Evolutionary conservation across 2,888 invertebrate species (phyloP).

Genomic region (Lampropteryx suffumata): DNA sequence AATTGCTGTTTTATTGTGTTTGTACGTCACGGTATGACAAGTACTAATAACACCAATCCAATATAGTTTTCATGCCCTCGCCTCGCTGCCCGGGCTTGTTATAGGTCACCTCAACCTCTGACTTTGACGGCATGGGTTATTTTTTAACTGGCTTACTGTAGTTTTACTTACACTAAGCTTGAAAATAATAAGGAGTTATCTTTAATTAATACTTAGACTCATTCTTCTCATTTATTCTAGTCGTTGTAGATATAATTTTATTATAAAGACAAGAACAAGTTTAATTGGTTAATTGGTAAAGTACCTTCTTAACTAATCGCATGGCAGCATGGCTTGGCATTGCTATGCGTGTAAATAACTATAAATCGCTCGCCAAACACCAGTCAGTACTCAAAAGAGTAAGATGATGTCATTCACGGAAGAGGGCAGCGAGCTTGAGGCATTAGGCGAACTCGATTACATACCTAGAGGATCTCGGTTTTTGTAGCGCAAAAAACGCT

Average conservation of each 20-base stretch:
- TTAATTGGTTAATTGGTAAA: too few relatives aligned
- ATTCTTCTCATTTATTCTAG: too few relatives aligned
- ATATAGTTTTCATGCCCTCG: slow-evolving; percentile 33
- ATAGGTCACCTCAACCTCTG: slow-evolving; percentile 51
- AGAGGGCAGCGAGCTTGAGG: slow-evolving; percentile 25
- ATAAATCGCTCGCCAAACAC: slow-evolving; percentile 29
- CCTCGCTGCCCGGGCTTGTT: slow-evolving; percentile 20
- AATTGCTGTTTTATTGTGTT: slow-evolving; percentile 47
- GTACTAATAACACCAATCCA: slow-evolving; percentile 40
- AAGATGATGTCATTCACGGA: slow-evolving; percentile 54
- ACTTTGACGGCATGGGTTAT: slow-evolving; percentile 30
- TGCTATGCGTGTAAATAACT: slow-evolving; percentile 13
- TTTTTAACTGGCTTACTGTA: slow-evolving; percentile 24
- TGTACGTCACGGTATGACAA: slow-evolving; percentile 43
- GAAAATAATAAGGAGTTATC: neutral
- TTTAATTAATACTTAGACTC: too few relatives aligned
- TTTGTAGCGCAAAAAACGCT: slow-evolving; percentile 57
- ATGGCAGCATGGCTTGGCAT: slow-evolving; percentile 3
- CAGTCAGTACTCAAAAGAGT: slow-evolving; percentile 9
- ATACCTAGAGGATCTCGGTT: slow-evolving; percentile 55
- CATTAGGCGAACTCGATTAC: slow-evolving; percentile 42
- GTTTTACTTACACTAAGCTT: neutral
- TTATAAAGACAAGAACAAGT: neutral
- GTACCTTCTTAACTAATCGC: too few relatives aligned
- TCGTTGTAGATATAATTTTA: too few relatives aligned